A percentile compares a stretch with the other conserved stretches of the same genome.
Evolutionary conservation across 2,113 vertebrate genomes (phyloP).

Genomic region (Eira barbara): DNA sequence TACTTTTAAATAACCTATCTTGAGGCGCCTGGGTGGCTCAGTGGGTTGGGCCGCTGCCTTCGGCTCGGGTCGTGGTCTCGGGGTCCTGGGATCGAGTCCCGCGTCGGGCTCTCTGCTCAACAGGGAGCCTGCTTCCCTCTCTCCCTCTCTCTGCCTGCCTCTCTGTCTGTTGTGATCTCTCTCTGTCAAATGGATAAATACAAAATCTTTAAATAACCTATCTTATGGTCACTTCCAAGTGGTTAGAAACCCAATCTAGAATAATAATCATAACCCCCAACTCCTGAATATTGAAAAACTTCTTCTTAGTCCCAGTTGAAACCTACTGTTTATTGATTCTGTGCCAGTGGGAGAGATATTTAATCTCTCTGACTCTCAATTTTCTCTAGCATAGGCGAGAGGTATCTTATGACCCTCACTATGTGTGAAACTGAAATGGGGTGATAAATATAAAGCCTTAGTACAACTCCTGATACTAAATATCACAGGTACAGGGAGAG

Average conservation of each 20-base stretch:
- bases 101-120: no score
- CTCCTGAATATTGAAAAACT: not conserved
- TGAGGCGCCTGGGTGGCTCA: no score
- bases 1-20: not conserved
- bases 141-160: no score
- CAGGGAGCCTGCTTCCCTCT: no score
- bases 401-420: not conserved
- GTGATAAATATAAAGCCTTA: not conserved
- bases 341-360: not conserved
- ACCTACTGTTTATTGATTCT: not conserved
- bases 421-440: not conserved
- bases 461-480: not conserved
- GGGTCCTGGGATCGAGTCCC: no score
- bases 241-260: not conserved
- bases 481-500: not conserved
- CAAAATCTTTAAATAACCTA: not conserved
- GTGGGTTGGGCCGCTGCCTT: no score
- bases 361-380: not conserved
- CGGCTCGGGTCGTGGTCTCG: no score
- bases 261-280: not conserved
- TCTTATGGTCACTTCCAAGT: not conserved
- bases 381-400: not conserved
- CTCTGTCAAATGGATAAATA: no score
- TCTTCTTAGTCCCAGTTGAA: not conserved
- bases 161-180: no score